These are phyloP conservation scores for Ctenicera cuprea DNA, from an alignment of 2,888 invertebrate genomes.

Conservation along the genomic window DNA sequence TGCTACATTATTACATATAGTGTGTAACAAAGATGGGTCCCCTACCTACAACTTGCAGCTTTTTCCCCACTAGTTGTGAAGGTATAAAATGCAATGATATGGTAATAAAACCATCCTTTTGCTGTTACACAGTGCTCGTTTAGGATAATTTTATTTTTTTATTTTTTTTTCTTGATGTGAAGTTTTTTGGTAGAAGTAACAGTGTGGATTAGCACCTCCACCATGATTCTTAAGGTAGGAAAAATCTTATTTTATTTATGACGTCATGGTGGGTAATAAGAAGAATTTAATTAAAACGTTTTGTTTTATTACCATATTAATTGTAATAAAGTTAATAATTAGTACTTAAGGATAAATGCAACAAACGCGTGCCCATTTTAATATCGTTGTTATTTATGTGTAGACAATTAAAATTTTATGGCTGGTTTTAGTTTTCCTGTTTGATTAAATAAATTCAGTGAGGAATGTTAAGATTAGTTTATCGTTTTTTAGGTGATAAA, in stretches of 20 bases:
- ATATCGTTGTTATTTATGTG: background rate
- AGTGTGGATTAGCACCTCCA: constrained; percentile 50
- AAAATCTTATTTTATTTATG: background rate
- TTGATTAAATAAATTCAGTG: background rate
- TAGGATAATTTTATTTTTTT: constrained; percentile 33
- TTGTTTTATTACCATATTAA: background rate
- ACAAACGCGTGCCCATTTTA: background rate
- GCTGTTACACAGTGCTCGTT: constrained; percentile 53
- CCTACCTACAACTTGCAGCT: constrained; percentile 58
- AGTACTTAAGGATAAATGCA: background rate
- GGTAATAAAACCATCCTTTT: constrained; percentile 67
- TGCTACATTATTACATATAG: constrained; percentile 68
- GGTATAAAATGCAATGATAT: constrained; percentile 68
- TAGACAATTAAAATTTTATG: background rate
- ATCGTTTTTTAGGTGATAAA: background rate
- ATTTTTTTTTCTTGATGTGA: constrained; percentile 45
- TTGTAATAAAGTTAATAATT: background rate
- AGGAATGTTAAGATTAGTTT: background rate
- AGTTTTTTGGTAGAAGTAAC: constrained; percentile 30
- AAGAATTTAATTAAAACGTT: background rate
- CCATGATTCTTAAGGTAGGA: constrained; percentile 46
- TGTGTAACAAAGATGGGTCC: constrained; percentile 64
- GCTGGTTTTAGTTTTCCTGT: background rate
- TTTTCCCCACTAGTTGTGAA: constrained; percentile 66
- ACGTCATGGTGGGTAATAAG: too few relatives aligned